A percentile compares a stretch with the other conserved stretches of the same genome.
Conservation (phyloP, 2,888 invertebrate species). For the Erynnis tages region DNA sequence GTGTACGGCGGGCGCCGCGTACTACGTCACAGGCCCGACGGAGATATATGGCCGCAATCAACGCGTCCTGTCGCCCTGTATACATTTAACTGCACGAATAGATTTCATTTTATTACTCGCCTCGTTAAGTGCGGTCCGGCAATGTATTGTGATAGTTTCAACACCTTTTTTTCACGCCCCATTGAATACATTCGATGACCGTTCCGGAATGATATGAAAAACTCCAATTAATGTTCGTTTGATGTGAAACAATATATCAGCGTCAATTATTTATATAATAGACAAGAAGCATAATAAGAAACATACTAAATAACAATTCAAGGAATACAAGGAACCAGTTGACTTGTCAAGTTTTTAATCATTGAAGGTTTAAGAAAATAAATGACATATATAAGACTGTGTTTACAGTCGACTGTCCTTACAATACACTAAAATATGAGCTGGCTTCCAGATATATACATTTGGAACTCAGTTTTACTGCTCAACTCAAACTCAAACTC, state of each 20-base stretch:
- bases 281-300: too few species aligned
- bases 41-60: slow-evolving; percentile 59
- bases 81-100: slow-evolving; percentile 42
- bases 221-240: slow-evolving; percentile 2
- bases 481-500: too few species aligned
- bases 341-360: too few species aligned
- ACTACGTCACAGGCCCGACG: slow-evolving; percentile 20
- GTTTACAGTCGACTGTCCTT: too few species aligned
- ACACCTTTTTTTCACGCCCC: slow-evolving; percentile 28
- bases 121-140: slow-evolving; percentile 44
- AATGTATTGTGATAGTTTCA: slow-evolving; percentile 38
- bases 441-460: too few species aligned
- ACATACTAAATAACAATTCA: too few species aligned
- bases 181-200: slow-evolving; percentile 10
- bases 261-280: too few species aligned
- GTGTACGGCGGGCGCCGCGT: slow-evolving; percentile 15
- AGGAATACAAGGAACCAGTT: too few species aligned
- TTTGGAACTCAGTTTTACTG: too few species aligned
- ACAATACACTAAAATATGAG: too few species aligned
- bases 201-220: slow-evolving; percentile 9
- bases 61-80: slow-evolving; percentile 42
- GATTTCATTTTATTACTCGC: slow-evolving; percentile 55
- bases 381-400: too few species aligned
- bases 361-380: too few species aligned
- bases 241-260: not conserved